Evolutionary conservation across 2,113 vertebrate genomes (phyloP).

Genomic region (Chitala chitala): DNA sequence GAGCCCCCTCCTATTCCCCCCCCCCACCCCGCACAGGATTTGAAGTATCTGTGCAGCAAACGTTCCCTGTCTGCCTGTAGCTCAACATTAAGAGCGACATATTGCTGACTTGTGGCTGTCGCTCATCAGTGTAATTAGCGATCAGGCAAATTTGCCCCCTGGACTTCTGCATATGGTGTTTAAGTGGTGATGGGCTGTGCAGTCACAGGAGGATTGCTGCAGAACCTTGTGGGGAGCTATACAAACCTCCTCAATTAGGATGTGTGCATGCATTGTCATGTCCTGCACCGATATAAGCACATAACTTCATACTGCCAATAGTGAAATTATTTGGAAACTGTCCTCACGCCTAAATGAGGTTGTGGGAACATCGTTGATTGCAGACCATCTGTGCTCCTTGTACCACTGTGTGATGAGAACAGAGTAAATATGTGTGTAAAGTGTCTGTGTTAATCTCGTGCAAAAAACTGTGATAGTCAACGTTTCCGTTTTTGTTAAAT

Average conservation of each 20-base stretch:
- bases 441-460: no score
- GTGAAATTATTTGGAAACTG: background rate
- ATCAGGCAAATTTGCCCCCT: conserved; percentile 13
- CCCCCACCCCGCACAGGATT: no score
- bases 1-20: no score
- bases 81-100: background rate
- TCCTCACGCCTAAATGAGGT: conserved; percentile 1
- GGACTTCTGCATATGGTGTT: background rate
- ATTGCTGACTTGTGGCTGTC: background rate
- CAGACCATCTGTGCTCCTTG: background rate
- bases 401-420: background rate
- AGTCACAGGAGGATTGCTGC: background rate
- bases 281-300: background rate
- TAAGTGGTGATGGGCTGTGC: background rate
- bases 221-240: background rate
- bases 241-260: background rate
- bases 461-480: no score
- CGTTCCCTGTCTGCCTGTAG: background rate
- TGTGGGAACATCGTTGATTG: background rate
- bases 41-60: background rate
- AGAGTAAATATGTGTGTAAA: background rate
- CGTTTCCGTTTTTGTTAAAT: no score
- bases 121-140: conserved; percentile 10
- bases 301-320: background rate
- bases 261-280: background rate